Conservation (phyloP, 2,113 vertebrate species). For the Callipepla californica region DNA sequence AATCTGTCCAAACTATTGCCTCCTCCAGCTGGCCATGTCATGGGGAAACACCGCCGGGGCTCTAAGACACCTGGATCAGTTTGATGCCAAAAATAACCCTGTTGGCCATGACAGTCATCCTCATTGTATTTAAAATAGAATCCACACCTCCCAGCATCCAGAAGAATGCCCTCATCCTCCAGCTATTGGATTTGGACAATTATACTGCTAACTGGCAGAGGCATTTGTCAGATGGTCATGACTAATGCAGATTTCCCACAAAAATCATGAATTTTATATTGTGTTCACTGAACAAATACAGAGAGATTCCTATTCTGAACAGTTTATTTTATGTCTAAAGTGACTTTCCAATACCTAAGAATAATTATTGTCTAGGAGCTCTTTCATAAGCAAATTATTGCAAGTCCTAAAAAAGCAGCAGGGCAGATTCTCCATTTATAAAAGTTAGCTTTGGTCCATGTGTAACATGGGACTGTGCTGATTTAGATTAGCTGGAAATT, state of each 20-base stretch:
- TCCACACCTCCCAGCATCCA: not conserved
- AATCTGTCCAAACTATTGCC: not conserved
- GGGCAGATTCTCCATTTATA: not conserved
- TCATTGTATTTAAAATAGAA: not conserved
- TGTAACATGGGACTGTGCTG: not conserved
- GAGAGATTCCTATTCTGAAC: not conserved
- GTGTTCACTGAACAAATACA: not conserved
- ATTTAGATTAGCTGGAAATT: not conserved
- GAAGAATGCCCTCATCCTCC: not conserved
- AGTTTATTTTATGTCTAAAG: not conserved
- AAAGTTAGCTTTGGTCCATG: not conserved
- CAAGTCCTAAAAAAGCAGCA: not conserved
- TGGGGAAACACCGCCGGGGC: not conserved
- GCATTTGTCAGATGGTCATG: not conserved
- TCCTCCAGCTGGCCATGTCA: not conserved
- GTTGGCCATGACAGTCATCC: not conserved
- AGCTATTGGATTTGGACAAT: not conserved
- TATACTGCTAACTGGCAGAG: not conserved
- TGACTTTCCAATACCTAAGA: not conserved
- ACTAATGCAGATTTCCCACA: not conserved
- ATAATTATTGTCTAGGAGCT: not conserved
- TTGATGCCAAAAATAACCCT: not conserved
- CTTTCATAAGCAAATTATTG: not conserved
- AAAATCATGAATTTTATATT: not conserved
- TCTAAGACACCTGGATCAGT: not conserved